Conservation (phyloP, 2,113 vertebrate species). For the Coptodon bakossiorum region DNA sequence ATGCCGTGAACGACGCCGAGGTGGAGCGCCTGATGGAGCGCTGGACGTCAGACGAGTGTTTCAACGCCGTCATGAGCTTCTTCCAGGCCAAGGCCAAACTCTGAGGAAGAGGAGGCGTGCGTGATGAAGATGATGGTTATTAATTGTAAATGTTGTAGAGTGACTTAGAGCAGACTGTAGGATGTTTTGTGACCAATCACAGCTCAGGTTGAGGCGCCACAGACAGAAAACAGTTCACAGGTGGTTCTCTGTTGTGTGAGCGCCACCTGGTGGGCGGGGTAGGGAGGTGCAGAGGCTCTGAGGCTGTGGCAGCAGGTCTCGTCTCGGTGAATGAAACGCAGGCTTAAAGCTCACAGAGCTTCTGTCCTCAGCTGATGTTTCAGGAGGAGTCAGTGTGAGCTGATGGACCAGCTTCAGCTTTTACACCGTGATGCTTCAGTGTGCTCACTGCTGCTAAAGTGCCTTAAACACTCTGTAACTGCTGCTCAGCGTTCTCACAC, state of each 20-base stretch:
- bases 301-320: not conserved
- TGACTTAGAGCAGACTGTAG: not conserved
- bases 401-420: not conserved
- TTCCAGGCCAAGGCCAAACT: constrained; percentile 81
- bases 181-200: not conserved
- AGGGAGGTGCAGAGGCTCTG: not conserved
- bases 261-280: not conserved
- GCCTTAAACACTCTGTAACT: not conserved
- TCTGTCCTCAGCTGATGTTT: not conserved
- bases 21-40: constrained; percentile 72
- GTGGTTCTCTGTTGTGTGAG: accelerated
- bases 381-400: accelerated
- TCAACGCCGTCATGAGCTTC: constrained; percentile 79
- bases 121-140: not conserved
- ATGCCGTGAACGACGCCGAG: constrained; percentile 76
- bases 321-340: not conserved
- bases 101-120: not conserved
- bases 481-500: too few species aligned
- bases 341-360: not conserved
- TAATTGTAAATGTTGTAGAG: not conserved
- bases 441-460: not conserved
- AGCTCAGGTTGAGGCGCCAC: accelerated
- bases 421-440: not conserved
- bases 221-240: not conserved
- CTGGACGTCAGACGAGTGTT: constrained; percentile 82